Base-by-base conservation (phyloP, 2,797 vertebrate species). In the Sciaenops ocellatus region DNA sequence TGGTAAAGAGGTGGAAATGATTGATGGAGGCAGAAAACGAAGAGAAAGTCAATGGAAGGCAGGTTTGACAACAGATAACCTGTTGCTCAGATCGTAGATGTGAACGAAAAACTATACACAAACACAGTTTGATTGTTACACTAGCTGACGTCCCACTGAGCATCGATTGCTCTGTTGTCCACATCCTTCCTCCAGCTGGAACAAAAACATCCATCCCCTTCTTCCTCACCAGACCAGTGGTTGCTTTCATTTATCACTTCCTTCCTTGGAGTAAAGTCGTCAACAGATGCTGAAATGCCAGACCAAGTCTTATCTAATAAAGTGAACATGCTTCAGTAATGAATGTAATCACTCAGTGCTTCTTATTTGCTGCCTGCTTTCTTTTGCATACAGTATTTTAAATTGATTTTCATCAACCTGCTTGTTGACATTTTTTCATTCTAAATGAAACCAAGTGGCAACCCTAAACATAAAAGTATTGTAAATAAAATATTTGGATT, bases 91-190 rank as follows among this genome's bases (percentile, higher is more conserved):
- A 63, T 83, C 72, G 30, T 22, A n/a, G 26, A 64, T 28, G 1
- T 64, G 15, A 74, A 50, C 3, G 20, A 76, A 69, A 80, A 75
- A 44, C 46, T 76, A 65, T 52, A 76, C 50, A 47, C 62, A 85
- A 76, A 70, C 51, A 76, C 9, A 24, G 22, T 76, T 71, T 79
- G 76, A 85, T 80, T 72, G 61, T 66, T 73, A 22, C 50, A n/a
- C 44, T 9, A 28, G 73, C 34, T 64, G 66, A 76, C 68, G 42
- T 17, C 77, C 76, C 24, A 42, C 55, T 73, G 79, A 75, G 75
- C 77, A 92, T 89, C 46, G 85, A 93, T 91, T 79, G 16, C 51
- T 64, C 54, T 60, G 50, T 69, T 65, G 55, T 79, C 80, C 76
- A 66, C 82, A 82, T 84, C 86, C 80, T 82, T 85, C 77, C 84